phyloP scores from a whole-genome alignment of 2,888 invertebrate genomes.

The Pecten maximus region DNA sequence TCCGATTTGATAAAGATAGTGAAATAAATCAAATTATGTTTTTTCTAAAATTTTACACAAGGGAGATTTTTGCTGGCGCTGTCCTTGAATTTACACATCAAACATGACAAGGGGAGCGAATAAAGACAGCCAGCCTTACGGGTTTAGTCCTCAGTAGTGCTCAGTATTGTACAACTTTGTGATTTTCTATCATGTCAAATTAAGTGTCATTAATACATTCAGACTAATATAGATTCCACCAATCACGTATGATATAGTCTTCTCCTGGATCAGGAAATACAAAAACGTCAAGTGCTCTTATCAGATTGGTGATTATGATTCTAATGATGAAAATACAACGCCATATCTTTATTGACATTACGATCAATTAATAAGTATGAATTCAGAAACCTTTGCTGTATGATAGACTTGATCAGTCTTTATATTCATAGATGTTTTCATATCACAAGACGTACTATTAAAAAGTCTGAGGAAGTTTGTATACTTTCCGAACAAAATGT shows the following conservation, averaged over 20 bases:
- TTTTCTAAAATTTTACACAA: neutral
- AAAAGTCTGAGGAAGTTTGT: neutral
- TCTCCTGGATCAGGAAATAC: neutral
- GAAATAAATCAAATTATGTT: slow-evolving; percentile 26
- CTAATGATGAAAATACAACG: neutral
- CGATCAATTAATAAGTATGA: neutral
- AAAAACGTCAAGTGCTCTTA: neutral
- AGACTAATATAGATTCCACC: neutral
- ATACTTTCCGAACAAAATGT: neutral
- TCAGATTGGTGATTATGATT: neutral
- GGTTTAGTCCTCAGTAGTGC: neutral
- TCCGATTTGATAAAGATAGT: neutral
- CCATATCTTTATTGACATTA: neutral
- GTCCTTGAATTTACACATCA: slow-evolving; percentile 26
- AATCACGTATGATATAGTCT: neutral
- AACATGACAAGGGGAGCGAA: neutral
- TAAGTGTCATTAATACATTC: neutral
- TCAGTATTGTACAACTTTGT: neutral
- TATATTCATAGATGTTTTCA: neutral
- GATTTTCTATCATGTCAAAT: neutral
- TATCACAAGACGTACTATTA: too few species aligned
- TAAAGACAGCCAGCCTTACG: neutral
- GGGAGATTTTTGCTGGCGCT: neutral
- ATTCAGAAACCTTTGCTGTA: neutral
- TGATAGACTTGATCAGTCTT: neutral